phyloP scores from a whole-genome alignment of 2,113 vertebrate genomes.

The Alosa alosa region DNA sequence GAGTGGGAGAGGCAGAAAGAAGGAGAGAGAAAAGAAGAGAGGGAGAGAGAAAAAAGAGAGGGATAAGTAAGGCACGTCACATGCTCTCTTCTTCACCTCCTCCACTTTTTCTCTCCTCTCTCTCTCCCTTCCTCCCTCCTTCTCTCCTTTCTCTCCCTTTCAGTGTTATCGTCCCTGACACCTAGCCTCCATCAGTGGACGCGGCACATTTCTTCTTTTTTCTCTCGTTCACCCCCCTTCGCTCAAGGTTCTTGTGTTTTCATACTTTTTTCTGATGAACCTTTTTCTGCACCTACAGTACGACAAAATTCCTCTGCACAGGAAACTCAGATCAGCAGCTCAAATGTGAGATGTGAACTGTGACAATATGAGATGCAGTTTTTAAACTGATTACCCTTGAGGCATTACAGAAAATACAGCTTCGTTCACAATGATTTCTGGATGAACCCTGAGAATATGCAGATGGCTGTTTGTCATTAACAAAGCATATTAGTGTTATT shows the following conservation, averaged over 20 bases:
- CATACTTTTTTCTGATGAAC: not conserved
- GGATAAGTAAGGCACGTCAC: not conserved
- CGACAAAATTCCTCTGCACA: not conserved
- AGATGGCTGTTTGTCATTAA: not conserved
- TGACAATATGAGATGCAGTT: not conserved
- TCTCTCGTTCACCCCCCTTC: not conserved
- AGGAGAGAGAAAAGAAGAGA: not conserved
- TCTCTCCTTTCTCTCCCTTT: constrained; percentile 2
- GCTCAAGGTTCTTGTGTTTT: not conserved
- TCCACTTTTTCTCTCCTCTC: not conserved
- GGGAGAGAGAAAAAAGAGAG: not conserved
- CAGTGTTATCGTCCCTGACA: not conserved
- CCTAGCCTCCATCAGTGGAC: not conserved
- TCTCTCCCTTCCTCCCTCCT: not conserved
- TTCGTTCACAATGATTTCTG: not conserved
- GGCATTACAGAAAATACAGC: not conserved
- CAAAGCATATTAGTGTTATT: not conserved
- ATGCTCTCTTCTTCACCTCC: not conserved
- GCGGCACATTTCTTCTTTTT: not conserved
- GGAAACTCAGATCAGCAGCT: too few species aligned
- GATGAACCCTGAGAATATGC: not conserved
- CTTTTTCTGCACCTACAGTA: not conserved
- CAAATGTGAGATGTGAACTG: not conserved
- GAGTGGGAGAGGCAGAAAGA: not conserved
- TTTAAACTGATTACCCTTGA: not conserved